Conservation (phyloP, 2,797 vertebrate species). For the Iguana delicatissima region DNA sequence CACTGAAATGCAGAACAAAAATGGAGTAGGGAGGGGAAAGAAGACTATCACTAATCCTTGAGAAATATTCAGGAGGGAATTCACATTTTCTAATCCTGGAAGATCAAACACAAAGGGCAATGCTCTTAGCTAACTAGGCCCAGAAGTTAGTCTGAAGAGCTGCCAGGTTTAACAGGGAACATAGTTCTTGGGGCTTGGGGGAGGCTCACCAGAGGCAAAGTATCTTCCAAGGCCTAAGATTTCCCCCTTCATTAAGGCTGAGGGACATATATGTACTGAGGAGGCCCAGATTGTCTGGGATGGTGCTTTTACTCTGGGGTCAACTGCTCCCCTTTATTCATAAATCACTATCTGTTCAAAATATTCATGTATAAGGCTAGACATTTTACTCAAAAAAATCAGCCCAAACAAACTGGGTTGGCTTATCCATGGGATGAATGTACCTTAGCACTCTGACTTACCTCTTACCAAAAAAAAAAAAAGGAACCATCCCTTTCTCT, state of each 20-base stretch:
- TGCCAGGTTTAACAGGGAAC: background rate
- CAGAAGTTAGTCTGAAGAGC: background rate
- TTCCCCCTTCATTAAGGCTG: background rate
- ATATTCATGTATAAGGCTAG: background rate
- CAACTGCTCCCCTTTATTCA: rapidly evolving
- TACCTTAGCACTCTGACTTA: too few species aligned
- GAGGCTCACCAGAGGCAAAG: background rate
- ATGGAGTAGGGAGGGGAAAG: background rate
- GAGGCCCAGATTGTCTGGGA: background rate
- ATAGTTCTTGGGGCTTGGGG: too few species aligned
- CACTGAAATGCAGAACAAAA: background rate
- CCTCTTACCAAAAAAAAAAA: too few species aligned
- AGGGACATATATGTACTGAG: too few species aligned
- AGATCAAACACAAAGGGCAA: background rate
- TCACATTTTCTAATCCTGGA: background rate
- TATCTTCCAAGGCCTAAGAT: background rate
- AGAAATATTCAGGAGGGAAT: background rate
- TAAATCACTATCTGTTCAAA: background rate
- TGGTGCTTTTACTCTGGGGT: too few species aligned
- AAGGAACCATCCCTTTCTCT: too few species aligned
- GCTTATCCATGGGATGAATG: too few species aligned
- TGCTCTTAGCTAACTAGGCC: background rate
- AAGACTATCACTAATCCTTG: background rate
- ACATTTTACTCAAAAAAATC: too few species aligned
- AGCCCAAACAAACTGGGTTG: too few species aligned